Evolutionary conservation across 1,140 invertebrate genomes (phyloP).

Genomic region (Xylocopa sonorina): DNA sequence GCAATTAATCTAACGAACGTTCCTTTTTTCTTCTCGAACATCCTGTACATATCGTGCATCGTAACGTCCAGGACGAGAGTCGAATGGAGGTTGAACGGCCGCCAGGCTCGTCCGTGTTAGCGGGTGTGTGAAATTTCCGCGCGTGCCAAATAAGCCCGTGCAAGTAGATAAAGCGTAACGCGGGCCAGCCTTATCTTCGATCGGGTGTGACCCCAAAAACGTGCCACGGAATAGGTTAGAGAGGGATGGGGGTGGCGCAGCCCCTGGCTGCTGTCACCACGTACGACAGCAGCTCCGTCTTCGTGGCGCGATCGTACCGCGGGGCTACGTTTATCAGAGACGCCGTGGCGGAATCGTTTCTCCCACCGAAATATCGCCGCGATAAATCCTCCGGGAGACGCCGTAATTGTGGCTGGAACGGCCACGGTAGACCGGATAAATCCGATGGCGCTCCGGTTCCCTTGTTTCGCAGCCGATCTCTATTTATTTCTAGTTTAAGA

Average conservation of each 20-base stretch:
- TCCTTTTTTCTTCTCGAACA: too few species aligned
- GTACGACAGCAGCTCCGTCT: conserved; percentile 8
- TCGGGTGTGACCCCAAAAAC: conserved; percentile 59
- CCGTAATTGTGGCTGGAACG: conserved; percentile 2
- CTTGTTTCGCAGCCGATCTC: too few species aligned
- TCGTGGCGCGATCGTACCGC: neutral
- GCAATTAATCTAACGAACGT: too few species aligned
- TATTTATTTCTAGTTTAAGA: too few species aligned
- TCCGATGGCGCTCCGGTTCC: too few species aligned
- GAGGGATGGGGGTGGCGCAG: too few species aligned
- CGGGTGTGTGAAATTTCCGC: conserved; percentile 41
- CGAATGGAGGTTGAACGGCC: too few species aligned
- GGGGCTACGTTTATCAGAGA: conserved; percentile 5
- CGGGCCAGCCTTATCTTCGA: conserved; percentile 53
- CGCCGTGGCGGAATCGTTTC: neutral
- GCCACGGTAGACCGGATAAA: neutral
- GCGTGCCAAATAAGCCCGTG: conserved; percentile 53
- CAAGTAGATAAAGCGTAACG: conserved; percentile 42
- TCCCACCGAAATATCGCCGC: neutral
- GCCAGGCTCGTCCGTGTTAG: too few species aligned
- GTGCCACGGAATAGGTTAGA: conserved; percentile 40
- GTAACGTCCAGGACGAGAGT: conserved; percentile 3
- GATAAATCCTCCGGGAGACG: neutral
- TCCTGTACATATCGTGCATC: too few species aligned
- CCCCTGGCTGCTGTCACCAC: conserved; percentile 11